Conservation (phyloP, 2,113 vertebrate species). For the Cheilinus undulatus region DNA sequence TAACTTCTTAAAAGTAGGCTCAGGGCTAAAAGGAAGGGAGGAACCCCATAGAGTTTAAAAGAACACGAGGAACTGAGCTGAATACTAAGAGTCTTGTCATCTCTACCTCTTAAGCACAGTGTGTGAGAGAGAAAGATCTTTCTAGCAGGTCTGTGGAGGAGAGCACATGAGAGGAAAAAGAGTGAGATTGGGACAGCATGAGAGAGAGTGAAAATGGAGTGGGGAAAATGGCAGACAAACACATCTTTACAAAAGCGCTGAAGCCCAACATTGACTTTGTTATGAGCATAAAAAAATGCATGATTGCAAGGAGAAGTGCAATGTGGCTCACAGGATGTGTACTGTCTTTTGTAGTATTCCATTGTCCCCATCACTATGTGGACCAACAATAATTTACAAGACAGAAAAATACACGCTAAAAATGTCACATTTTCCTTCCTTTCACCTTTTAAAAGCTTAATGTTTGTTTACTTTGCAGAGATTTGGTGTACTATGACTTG, state of each 20-base stretch:
- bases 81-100: constrained; percentile 60
- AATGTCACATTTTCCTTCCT: no score
- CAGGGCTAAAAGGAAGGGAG: constrained; percentile 15
- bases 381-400: no score
- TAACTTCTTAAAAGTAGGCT: constrained; percentile 48
- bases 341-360: no score
- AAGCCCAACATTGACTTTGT: no score
- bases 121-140: constrained; percentile 20
- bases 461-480: no score
- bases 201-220: constrained; percentile 21
- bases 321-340: no score
- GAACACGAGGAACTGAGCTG: constrained; percentile 42
- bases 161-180: constrained; percentile 17
- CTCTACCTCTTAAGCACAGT: constrained; percentile 30
- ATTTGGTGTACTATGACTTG: no score
- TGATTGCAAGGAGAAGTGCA: no score
- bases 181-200: constrained; percentile 17
- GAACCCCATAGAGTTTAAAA: constrained; percentile 60
- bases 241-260: background rate
- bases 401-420: no score
- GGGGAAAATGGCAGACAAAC: constrained; percentile 20
- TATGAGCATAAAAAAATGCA: no score
- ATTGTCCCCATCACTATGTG: no score
- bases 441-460: no score
- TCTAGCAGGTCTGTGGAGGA: constrained; percentile 29